Percentiles rank a stretch among this genome's conserved stretches.
Conservation (phyloP, 2,797 vertebrate species). For the Podarcis lilfordi region DNA sequence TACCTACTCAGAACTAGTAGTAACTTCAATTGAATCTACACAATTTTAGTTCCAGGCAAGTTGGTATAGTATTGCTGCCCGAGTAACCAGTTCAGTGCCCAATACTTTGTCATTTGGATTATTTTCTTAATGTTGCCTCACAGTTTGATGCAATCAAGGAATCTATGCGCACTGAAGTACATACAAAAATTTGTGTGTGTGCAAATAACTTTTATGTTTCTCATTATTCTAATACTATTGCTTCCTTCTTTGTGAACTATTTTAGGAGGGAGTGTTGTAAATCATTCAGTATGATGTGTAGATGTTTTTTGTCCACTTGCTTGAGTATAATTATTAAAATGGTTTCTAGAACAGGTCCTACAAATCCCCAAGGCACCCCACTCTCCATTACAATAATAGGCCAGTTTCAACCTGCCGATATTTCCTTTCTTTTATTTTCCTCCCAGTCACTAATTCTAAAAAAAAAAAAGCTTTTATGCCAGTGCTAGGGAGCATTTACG, state of each 20-base stretch:
- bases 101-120: neutral
- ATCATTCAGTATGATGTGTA: neutral
- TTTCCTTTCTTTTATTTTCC: neutral
- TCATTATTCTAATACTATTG: neutral
- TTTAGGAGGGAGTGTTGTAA: neutral
- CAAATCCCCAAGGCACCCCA: neutral
- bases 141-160: neutral
- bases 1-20: neutral
- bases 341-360: neutral
- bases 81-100: neutral
- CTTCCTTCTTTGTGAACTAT: neutral
- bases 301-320: neutral
- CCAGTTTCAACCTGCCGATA: neutral
- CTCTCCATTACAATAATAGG: neutral
- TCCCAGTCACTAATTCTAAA: neutral
- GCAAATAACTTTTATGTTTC: neutral
- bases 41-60: neutral
- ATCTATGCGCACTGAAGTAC: neutral
- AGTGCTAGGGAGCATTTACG: neutral
- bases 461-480: neutral
- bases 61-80: neutral
- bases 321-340: neutral
- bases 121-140: neutral
- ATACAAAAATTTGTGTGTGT: neutral
- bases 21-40: neutral